Conservation (phyloP, 2,113 vertebrate genomes). For the Gulo gulo region DNA sequence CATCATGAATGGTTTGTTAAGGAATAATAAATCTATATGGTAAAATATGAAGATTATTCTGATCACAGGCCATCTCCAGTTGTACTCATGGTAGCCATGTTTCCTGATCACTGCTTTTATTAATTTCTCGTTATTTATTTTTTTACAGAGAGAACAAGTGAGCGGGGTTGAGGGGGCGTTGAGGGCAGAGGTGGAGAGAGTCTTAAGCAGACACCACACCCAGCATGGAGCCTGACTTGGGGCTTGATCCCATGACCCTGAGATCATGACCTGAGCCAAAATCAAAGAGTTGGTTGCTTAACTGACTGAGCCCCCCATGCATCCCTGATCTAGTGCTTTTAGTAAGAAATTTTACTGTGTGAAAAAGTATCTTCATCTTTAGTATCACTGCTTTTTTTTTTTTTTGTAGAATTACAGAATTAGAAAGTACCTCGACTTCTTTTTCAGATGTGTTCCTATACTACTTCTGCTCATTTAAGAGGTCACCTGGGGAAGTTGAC, state of each 20-base stretch:
- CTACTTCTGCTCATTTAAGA: neutral
- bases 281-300: neutral
- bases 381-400: neutral
- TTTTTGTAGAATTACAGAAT: neutral
- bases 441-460: neutral
- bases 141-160: neutral
- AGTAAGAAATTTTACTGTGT: neutral
- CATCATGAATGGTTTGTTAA: constrained; percentile 7
- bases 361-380: neutral
- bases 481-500: neutral
- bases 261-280: neutral
- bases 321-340: neutral
- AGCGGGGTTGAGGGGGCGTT: neutral
- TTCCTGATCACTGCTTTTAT: neutral
- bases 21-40: neutral
- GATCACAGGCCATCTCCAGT: neutral
- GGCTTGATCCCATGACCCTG: neutral
- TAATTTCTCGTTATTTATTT: neutral
- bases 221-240: neutral
- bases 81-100: neutral
- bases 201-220: neutral
- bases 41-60: neutral
- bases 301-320: neutral
- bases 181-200: neutral
- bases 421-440: neutral